Evolutionary conservation across 1,140 invertebrate species (phyloP), one percentile per base, ranked within the genome.

Genomic region (Nasonia longicornis): DNA sequence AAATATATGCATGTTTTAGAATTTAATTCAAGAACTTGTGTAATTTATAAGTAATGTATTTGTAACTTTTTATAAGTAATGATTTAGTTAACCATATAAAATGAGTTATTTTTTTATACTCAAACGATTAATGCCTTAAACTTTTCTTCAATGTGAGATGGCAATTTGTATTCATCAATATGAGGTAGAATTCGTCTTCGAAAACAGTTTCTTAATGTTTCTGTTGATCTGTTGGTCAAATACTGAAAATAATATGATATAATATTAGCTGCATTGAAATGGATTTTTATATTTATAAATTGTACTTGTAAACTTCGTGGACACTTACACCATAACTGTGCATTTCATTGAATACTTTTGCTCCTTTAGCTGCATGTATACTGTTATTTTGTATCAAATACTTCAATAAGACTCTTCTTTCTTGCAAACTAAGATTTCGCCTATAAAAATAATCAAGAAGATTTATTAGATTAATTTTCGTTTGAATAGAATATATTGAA

Each of bases 321-420:
- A 7, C 1, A 77, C 67, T 79, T 38, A 79, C 77, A 20, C 77
- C 45, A 72, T 7, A 48, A 29, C 14, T 26, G 29, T 26, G 31
- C 77, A 79, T 79, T 0, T 12, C n/a, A 1, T 16, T 11, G 3
- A 7, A 79, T 10, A 79, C 3, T 63, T 72, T 58, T 10, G 16
- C 0, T 64, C 77, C 77, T 35, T 79, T 79, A 1, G 29, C 52
- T 12, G 31, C 0, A 45, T 1, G 7, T 72, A 79, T 79, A 3
- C 16, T 26, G 71, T 72, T 72, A 11, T 20, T 71, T 0, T 12
- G 58, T 38, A 79, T 79, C 22, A 79, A 42, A 72, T 79, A 79
- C n/a, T 79, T 79, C 12, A 79, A 7, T 26, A 78, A 11, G 38
- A 78, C 58, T 78, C 16, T 52, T 29, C 58, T 78, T 42, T 78